Conservation (phyloP, 2,888 invertebrate species). For the Patella ulyssiponensis region DNA sequence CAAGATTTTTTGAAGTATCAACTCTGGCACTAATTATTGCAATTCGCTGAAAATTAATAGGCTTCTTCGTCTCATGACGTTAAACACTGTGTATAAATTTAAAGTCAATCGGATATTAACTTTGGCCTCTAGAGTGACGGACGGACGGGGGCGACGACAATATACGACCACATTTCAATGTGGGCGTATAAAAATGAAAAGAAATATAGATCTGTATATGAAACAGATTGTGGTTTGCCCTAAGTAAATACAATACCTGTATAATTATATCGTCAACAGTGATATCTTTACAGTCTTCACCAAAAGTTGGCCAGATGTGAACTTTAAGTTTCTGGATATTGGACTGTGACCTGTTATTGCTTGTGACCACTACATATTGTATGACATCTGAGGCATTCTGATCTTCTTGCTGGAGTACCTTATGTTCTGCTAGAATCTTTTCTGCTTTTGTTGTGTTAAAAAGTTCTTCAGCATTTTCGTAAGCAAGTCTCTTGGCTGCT, state of each 20-base stretch:
- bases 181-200: too few species aligned
- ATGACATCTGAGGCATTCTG: neutral
- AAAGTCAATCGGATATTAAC: too few species aligned
- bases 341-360: neutral
- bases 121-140: too few species aligned
- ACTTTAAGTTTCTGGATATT: neutral
- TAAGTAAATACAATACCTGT: neutral
- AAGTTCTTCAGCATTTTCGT: conserved; percentile 18
- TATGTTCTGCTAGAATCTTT: neutral
- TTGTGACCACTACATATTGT: neutral
- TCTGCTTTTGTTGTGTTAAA: neutral
- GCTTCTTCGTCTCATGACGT: too few species aligned
- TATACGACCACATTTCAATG: too few species aligned
- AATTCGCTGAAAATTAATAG: too few species aligned
- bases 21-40: too few species aligned
- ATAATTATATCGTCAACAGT: neutral
- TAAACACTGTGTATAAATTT: too few species aligned
- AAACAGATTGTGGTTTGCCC: too few species aligned
- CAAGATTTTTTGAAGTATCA: too few species aligned
- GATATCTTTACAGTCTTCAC: neutral
- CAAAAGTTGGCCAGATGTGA: neutral
- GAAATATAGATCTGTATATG: too few species aligned
- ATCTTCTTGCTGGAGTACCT: neutral
- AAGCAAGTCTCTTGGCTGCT: conserved; percentile 20
- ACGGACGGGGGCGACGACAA: too few species aligned